Percentiles rank a stretch among this genome's conserved stretches.
Conservation (phyloP, 2,113 vertebrate genomes). For the Corythornis vintsioides region DNA sequence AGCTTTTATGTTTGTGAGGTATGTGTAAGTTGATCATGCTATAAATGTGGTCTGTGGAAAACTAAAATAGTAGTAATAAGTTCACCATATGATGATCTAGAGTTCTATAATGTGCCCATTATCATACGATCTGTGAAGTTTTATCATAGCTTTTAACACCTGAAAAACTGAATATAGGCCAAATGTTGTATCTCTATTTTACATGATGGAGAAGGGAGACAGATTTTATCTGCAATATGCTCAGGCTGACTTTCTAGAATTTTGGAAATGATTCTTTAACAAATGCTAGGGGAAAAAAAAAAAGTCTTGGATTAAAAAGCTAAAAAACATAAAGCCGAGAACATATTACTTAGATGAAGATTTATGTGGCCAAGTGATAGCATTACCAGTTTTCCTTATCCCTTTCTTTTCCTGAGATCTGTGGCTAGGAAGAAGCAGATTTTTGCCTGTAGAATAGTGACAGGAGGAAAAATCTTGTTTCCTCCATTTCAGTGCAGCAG, state of each 20-base stretch:
- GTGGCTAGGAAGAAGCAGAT: not conserved
- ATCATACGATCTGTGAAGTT: constrained; percentile 69
- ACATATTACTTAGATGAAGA: constrained; percentile 52
- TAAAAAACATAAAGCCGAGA: constrained; percentile 58
- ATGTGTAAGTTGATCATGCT: not conserved
- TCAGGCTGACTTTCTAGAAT: constrained; percentile 67
- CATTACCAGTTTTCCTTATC: not conserved
- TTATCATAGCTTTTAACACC: constrained; percentile 68
- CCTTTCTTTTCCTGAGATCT: not conserved
- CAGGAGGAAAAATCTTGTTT: not conserved
- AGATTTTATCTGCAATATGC: constrained; percentile 73
- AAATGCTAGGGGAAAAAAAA: constrained; percentile 42
- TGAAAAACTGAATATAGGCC: constrained; percentile 68
- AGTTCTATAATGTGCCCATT: constrained; percentile 67
- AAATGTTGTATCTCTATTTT: constrained; percentile 70
- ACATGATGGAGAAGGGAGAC: constrained; percentile 60
- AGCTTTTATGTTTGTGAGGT: constrained; percentile 9
- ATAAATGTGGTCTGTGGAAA: constrained; percentile 31
- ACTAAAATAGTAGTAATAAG: constrained; percentile 63
- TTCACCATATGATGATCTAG: constrained; percentile 63
- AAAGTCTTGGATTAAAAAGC: constrained; percentile 51
- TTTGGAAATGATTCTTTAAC: constrained; percentile 70
- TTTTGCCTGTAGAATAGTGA: not conserved
- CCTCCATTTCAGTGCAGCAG: fast-evolving
- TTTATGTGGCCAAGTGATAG: constrained; percentile 29